These are phyloP conservation scores for Leucoraja ocellata DNA, from an alignment of 2,797 vertebrate species.

Conservation along the genomic window DNA sequence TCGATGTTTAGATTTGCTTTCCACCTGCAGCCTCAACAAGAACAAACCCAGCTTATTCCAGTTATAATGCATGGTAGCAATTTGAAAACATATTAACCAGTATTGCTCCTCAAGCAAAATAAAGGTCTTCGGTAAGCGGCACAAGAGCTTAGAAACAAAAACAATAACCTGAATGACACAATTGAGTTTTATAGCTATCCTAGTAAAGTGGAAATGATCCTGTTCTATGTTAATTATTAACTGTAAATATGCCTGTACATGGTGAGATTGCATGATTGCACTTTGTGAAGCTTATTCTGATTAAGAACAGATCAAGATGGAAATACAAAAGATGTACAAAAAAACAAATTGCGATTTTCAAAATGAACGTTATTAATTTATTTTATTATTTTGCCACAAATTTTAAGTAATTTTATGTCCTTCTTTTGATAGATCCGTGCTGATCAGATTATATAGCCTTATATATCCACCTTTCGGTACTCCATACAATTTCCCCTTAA, in stretches of 20 bases:
- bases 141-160: not conserved
- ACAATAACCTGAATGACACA: not conserved
- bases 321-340: not conserved
- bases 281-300: not conserved
- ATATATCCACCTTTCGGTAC: not conserved
- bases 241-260: not conserved
- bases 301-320: not conserved
- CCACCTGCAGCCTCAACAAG: not conserved
- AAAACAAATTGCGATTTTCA: not conserved
- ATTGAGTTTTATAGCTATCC: constrained; percentile 12
- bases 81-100: constrained; percentile 37
- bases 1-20: not conserved
- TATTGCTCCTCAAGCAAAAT: constrained; percentile 32
- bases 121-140: not conserved
- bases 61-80: not conserved
- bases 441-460: no score
- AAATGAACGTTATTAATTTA: not conserved
- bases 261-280: not conserved
- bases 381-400: not conserved
- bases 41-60: constrained; percentile 5
- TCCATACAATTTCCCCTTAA: not conserved
- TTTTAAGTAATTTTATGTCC: not conserved
- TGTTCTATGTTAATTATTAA: not conserved
- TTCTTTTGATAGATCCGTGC: not conserved
- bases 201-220: not conserved